These are phyloP conservation scores for Platerodrilus igneus DNA, from an alignment of 2,888 invertebrate genomes.

Conservation along the genomic window DNA sequence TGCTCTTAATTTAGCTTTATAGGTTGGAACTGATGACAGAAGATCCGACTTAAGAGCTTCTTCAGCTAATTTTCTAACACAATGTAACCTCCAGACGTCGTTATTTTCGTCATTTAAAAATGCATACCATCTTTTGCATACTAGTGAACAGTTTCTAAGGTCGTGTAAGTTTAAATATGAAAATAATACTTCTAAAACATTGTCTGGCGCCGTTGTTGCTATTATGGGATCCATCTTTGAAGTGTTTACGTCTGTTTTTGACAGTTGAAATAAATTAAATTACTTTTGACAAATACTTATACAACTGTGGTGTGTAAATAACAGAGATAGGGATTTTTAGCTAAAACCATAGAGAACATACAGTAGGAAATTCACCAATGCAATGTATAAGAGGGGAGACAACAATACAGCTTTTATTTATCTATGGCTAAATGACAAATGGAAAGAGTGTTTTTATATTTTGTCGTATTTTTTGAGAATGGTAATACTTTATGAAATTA, in stretches of 20 bases:
- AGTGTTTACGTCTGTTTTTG: slow-evolving; percentile 22
- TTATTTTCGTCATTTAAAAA: slow-evolving; percentile 89
- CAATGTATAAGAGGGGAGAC: no score
- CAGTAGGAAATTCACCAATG: no score
- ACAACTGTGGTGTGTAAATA: no score
- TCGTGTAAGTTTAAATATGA: slow-evolving; percentile 85
- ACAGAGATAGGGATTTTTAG: no score
- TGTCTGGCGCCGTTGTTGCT: slow-evolving; percentile 66
- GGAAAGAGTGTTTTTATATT: no score
- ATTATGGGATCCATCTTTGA: slow-evolving; percentile 53
- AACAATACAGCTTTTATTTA: no score
- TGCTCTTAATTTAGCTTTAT: slow-evolving; percentile 90
- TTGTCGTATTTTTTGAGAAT: no score
- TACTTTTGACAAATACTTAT: no score
- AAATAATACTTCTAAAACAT: slow-evolving; percentile 85
- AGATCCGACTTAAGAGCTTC: slow-evolving; percentile 87
- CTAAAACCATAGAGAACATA: no score
- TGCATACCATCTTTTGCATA: slow-evolving; percentile 90
- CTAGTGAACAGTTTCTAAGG: slow-evolving; percentile 81
- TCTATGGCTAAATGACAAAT: no score
- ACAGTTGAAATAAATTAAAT: no score
- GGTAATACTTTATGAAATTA: no score
- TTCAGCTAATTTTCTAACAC: slow-evolving; percentile 79
- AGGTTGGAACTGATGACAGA: slow-evolving; percentile 80
- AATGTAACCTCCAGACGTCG: slow-evolving; percentile 92